Evolutionary conservation across 64 coral and sea anemone species (phyloP), one percentile per base, ranked within the genome.

Genomic region (Orbicella faveolata): DNA sequence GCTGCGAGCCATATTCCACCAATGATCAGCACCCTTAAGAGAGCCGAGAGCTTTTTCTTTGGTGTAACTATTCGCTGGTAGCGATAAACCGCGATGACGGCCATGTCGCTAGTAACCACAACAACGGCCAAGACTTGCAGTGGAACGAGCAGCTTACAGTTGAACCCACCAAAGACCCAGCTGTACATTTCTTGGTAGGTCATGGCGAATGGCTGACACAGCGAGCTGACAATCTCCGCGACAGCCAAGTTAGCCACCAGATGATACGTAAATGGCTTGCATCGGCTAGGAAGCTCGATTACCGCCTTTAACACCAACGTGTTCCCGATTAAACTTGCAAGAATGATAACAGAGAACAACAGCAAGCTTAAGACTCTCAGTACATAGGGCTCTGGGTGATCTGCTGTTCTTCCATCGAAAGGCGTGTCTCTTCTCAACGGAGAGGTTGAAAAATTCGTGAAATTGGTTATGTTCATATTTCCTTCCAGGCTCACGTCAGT

Each of bases 211-310:
- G 84, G 89, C 16, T 91, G 75, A 14, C 84, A 90, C 0, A 78
- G 0, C 6, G 95, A 94, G 57, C 93, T 97, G 8, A 93, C 57
- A 3, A 97, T 78, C 23, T 97, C 95, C 2, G 91, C 95, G 14
- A 87, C 74, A 2, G 92, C 91, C 79, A 97, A 86, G 78, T 97
- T 97, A n/a, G 87, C 90, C 17, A 97, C 92, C 34, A 97, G 74
- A 55, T 79, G 75, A 48, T 92, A 92, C 0, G 69, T 41, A 34
- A 89, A 93, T 18, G 79, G 70, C 16, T 75, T 88, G 61, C 18
- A 61, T 69, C 59, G 51, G 4, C 14, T 36, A 55, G 77, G 85
- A 6, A 83, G 19, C 25, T 39, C 26, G 6, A 88, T 3, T 19
- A 89, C 92, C 23, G 92, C 75, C 57, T 93, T 88, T 16, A 88